Evolutionary conservation across 2,797 vertebrate genomes (phyloP).

Genomic region (Anisognathus igniventris): DNA sequence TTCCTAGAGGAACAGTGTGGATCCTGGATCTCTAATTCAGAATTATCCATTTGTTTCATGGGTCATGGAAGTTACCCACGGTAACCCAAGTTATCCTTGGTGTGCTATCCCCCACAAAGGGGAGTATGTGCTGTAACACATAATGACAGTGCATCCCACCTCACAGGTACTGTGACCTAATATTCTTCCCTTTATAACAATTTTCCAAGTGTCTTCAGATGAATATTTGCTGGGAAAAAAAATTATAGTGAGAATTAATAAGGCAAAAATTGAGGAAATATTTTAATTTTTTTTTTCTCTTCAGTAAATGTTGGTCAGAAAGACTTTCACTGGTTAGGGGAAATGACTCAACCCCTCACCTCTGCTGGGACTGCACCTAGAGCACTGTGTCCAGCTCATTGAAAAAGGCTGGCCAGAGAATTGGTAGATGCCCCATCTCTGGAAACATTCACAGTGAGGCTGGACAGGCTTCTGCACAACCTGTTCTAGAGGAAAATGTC

Average conservation of each 20-base stretch:
- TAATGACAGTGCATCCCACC: background rate
- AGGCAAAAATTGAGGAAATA: background rate
- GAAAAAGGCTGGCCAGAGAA: background rate
- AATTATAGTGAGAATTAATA: background rate
- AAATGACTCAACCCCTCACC: background rate
- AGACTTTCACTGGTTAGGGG: rapidly evolving
- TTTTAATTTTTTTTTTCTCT: background rate
- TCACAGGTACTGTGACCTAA: background rate
- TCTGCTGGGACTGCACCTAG: background rate
- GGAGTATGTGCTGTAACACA: rapidly evolving
- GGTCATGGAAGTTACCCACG: background rate
- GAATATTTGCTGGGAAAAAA: background rate
- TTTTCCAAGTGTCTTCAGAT: background rate
- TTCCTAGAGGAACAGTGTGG: background rate
- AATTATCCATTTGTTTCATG: background rate
- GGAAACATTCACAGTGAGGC: background rate
- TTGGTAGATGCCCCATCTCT: background rate
- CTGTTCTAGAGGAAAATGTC: background rate
- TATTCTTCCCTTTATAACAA: background rate
- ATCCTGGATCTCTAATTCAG: background rate
- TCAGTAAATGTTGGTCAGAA: background rate
- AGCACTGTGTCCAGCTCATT: background rate
- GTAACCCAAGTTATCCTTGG: background rate
- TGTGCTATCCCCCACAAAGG: rapidly evolving
- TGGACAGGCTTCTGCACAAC: rapidly evolving